phyloP scores from a whole-genome alignment of 1,140 invertebrate species.

The Drosophila mayri region DNA sequence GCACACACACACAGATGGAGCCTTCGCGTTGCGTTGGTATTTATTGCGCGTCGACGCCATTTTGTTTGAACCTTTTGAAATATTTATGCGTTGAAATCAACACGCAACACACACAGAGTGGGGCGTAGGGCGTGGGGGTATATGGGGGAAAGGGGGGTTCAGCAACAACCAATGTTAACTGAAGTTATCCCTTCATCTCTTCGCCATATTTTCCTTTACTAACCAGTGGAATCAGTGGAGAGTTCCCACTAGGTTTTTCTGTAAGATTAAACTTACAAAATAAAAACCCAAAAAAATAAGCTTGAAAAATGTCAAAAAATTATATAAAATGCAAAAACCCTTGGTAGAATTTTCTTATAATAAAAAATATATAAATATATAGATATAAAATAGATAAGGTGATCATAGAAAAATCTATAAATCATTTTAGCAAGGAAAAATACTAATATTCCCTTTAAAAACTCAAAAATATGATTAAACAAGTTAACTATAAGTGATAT shows the following conservation, averaged over 20 bases:
- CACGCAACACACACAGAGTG: constrained; percentile 63
- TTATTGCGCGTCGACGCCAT: constrained; percentile 83
- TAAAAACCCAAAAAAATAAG: too few relatives aligned
- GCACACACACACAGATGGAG: constrained; percentile 19
- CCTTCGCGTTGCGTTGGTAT: constrained; percentile 56
- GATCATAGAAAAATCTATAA: too few relatives aligned
- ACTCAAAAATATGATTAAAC: not conserved
- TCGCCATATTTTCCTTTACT: not conserved
- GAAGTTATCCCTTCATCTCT: constrained; percentile 25
- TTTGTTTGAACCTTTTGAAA: constrained; percentile 82
- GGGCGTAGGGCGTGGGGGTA: not conserved
- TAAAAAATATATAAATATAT: too few relatives aligned
- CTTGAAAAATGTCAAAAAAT: too few relatives aligned
- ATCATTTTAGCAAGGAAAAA: not conserved
- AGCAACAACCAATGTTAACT: constrained; percentile 39
- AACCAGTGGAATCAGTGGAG: too few relatives aligned
- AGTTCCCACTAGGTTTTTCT: not conserved
- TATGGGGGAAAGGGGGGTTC: constrained; percentile 7
- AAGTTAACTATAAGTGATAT: not conserved
- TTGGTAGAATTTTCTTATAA: too few relatives aligned
- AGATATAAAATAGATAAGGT: too few relatives aligned
- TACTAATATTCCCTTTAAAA: not conserved
- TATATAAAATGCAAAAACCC: too few relatives aligned
- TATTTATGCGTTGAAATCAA: constrained; percentile 84
- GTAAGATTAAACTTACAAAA: too few relatives aligned